Conservation (phyloP, 2,113 vertebrate genomes). For the Hypomesus transpacificus region DNA sequence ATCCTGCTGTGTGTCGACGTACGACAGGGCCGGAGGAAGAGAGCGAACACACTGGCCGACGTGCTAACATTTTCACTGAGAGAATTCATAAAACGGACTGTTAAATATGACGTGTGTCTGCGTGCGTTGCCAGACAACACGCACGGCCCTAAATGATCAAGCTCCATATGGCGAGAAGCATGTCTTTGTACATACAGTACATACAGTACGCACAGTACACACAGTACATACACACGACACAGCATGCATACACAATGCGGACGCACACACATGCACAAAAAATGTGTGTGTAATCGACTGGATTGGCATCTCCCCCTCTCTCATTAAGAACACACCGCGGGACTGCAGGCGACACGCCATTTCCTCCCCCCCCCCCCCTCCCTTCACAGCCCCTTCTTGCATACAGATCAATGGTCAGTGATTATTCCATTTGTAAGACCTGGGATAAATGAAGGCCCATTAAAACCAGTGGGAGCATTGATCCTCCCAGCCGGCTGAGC, state of each 20-base stretch:
- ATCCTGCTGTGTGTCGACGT: not conserved
- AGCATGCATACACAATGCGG: not conserved
- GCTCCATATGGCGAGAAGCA: too few relatives aligned
- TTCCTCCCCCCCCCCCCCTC: conserved; percentile 13
- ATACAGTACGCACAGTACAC: too few relatives aligned
- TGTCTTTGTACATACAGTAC: too few relatives aligned
- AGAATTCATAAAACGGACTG: not conserved
- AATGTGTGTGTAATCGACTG: conserved; percentile 34
- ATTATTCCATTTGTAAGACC: conserved; percentile 56
- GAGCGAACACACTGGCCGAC: not conserved
- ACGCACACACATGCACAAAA: not conserved
- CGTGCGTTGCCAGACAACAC: too few relatives aligned
- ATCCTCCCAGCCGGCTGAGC: conserved; percentile 17
- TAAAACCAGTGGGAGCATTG: conserved; percentile 39
- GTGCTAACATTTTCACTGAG: not conserved
- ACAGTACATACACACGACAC: too few relatives aligned
- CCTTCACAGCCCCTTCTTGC: not conserved
- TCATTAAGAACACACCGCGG: conserved; percentile 43
- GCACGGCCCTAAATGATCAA: too few relatives aligned
- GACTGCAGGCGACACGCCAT: conserved; percentile 34
- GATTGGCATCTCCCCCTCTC: conserved; percentile 14
- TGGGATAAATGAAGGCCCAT: conserved; percentile 53
- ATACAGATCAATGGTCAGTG: conserved; percentile 51
- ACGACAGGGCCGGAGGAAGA: not conserved
- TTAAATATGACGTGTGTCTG: too few relatives aligned